Percentiles rank a stretch among this genome's conserved stretches.
Conservation (phyloP, 2,888 invertebrate genomes). For the Archaeoteleia sp. region DNA sequence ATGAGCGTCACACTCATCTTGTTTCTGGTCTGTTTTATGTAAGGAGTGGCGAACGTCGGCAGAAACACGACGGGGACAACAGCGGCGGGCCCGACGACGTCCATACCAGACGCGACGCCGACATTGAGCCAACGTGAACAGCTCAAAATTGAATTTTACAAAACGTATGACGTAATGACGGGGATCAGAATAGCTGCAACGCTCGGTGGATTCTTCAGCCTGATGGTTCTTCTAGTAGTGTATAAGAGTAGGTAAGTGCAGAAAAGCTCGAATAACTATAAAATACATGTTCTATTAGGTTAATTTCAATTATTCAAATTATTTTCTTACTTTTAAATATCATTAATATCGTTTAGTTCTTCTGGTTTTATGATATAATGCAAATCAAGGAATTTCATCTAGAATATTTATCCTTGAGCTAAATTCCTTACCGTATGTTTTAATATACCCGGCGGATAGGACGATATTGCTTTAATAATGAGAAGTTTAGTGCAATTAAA, state of each 20-base stretch:
- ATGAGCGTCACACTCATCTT: neutral
- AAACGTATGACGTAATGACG: slow-evolving; percentile 95
- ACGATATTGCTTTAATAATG: too few relatives aligned
- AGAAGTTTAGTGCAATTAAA: too few relatives aligned
- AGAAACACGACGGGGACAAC: slow-evolving; percentile 72
- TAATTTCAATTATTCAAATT: too few relatives aligned
- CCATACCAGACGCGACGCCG: slow-evolving; percentile 72
- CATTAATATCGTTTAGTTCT: too few relatives aligned
- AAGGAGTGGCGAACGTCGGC: slow-evolving; percentile 69
- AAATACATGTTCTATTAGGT: too few relatives aligned
- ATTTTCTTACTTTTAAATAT: too few relatives aligned
- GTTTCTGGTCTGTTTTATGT: slow-evolving; percentile 27
- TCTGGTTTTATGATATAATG: too few relatives aligned
- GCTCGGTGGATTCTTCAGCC: slow-evolving; percentile 91
- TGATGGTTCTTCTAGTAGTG: slow-evolving; percentile 93
- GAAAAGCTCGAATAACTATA: too few relatives aligned
- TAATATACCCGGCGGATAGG: too few relatives aligned
- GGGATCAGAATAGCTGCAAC: slow-evolving; percentile 94
- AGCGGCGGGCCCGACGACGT: slow-evolving; percentile 72
- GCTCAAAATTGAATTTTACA: slow-evolving; percentile 88
- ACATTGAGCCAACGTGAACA: slow-evolving; percentile 79
- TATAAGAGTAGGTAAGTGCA: slow-evolving; percentile 86
- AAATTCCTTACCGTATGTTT: too few relatives aligned
- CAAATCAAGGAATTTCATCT: neutral
- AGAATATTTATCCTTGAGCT: too few relatives aligned